phyloP scores from a whole-genome alignment of 2,888 invertebrate genomes.

The Oscheius sp. region DNA sequence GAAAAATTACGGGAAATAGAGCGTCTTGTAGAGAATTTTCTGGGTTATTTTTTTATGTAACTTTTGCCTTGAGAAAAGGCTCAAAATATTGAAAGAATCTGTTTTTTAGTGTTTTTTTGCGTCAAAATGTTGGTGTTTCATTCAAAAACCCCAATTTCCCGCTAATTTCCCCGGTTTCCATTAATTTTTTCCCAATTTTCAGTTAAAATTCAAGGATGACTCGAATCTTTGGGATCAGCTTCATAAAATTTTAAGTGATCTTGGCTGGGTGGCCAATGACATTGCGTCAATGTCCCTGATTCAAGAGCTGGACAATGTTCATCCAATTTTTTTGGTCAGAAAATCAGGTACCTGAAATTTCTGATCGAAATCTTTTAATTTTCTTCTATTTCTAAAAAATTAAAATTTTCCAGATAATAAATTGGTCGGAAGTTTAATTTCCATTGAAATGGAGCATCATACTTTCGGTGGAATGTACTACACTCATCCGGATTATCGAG shows the following conservation, averaged over 20 bases:
- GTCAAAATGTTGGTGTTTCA: no score
- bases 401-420: conserved; percentile 12
- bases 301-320: conserved; percentile 9
- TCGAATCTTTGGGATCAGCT: conserved; percentile 23
- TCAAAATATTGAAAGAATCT: no score
- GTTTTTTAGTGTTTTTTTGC: no score
- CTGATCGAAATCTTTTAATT: background rate
- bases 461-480: conserved; percentile 4
- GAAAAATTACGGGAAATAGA: no score
- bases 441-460: conserved; percentile 3
- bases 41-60: no score
- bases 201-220: conserved; percentile 15
- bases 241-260: background rate
- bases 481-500: background rate
- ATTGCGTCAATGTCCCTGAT: conserved; percentile 1
- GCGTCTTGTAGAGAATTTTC: no score
- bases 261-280: conserved; percentile 7
- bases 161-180: no score
- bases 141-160: no score
- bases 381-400: background rate
- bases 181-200: background rate
- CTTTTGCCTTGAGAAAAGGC: no score
- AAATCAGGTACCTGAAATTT: background rate
- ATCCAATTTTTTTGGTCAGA: background rate
- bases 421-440: background rate